Evolutionary conservation across 1,140 invertebrate species (phyloP).

Genomic region (Drosophila burlai): DNA sequence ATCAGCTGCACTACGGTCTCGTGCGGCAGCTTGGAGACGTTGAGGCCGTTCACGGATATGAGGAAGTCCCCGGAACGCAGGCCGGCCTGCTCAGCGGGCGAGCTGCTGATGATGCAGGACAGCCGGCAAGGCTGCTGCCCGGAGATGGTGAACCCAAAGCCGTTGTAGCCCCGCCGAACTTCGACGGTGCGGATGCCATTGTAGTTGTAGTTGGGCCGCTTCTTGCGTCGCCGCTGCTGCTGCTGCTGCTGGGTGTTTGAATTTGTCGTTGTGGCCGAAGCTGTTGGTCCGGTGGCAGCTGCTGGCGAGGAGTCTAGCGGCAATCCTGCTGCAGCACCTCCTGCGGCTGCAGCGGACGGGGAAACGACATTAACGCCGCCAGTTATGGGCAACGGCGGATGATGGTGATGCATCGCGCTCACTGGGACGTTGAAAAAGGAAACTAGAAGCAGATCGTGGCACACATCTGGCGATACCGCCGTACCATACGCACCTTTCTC

Average conservation of each 20-base stretch:
- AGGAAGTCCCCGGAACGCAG: slow-evolving; percentile 96
- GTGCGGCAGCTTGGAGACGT: slow-evolving; percentile 95
- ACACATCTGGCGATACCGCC: slow-evolving; percentile 22
- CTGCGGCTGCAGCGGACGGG: slow-evolving; percentile 1
- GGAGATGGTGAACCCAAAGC: slow-evolving; percentile 97
- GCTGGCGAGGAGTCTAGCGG: slow-evolving; percentile 20
- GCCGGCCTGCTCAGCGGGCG: slow-evolving; percentile 93
- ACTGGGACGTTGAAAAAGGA: slow-evolving; percentile 35
- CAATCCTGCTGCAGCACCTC: slow-evolving; percentile 14
- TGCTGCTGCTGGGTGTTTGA: slow-evolving; percentile 58
- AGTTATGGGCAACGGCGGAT: slow-evolving; percentile 76
- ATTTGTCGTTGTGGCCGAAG: slow-evolving; percentile 22
- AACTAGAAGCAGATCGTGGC: slow-evolving; percentile 33
- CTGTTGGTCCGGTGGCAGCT: slow-evolving; percentile 13
- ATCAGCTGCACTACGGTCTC: slow-evolving; percentile 97
- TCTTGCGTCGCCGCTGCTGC: slow-evolving; percentile 83
- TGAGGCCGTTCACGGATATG: slow-evolving; percentile 95
- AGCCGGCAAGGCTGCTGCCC: slow-evolving; percentile 96
- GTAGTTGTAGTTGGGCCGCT: slow-evolving; percentile 84
- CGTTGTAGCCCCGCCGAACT: slow-evolving; percentile 92
- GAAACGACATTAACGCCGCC: slow-evolving; percentile 12
- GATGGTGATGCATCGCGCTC: slow-evolving; percentile 71
- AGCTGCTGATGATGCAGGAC: slow-evolving; percentile 93
- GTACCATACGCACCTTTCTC: slow-evolving; percentile 66
- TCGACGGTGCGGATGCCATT: slow-evolving; percentile 92